A percentile compares a stretch with the other conserved stretches of the same genome.
Evolutionary conservation across 2,888 invertebrate species (phyloP).

Genomic region (Cosmorhoe ocellata): DNA sequence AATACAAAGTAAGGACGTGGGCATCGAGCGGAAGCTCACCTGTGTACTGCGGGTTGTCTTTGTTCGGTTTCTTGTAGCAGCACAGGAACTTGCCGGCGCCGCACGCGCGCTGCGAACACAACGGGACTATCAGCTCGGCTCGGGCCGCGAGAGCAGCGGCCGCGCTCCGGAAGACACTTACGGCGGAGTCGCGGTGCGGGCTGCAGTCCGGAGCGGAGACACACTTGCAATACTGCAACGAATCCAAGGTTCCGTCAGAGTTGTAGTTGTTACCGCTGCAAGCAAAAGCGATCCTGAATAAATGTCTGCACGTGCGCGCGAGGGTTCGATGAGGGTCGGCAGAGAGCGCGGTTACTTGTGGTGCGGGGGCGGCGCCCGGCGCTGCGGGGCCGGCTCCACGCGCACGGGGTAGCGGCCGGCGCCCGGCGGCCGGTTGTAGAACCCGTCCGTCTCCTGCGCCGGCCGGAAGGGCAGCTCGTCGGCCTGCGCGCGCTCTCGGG

Average conservation of each 20-base stretch:
- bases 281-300: conserved; percentile 4
- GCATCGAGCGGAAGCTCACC: too few species aligned
- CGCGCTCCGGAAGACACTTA: too few species aligned
- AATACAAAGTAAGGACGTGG: too few species aligned
- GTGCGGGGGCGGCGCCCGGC: too few species aligned
- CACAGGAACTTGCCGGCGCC: conserved; percentile 84
- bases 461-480: conserved; percentile 57
- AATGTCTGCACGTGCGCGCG: too few species aligned
- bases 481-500: conserved; percentile 36
- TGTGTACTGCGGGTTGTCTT: conserved; percentile 38
- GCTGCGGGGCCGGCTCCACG: conserved; percentile 42
- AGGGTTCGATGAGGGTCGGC: too few species aligned
- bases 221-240: conserved; percentile 64
- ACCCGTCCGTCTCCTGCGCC: conserved; percentile 59
- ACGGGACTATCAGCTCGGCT: too few species aligned
- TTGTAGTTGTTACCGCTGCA: conserved; percentile 32
- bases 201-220: conserved; percentile 54
- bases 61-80: conserved; percentile 77
- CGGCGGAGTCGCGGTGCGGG: conserved; percentile 48
- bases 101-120: conserved; percentile 81
- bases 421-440: conserved; percentile 61
- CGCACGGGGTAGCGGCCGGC: conserved; percentile 60
- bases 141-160: too few species aligned
- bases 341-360: too few species aligned
- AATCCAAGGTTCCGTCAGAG: conserved; percentile 59